A percentile compares a stretch with the other conserved stretches of the same genome.
Evolutionary conservation across 2,888 invertebrate species (phyloP).

Genomic region (Encarsia formosa): DNA sequence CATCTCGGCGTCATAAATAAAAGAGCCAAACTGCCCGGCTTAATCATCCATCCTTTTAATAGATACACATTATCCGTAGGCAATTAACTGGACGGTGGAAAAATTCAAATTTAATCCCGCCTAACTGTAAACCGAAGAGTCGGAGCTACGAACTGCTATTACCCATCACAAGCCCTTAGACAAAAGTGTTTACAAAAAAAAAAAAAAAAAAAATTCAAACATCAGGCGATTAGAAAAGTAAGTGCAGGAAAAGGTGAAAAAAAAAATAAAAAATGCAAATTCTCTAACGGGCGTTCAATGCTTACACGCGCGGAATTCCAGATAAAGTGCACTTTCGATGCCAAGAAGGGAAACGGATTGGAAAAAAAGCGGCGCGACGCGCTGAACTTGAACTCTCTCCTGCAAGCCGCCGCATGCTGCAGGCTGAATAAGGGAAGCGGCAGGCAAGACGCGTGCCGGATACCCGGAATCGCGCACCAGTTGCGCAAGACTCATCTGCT

Average conservation of each 20-base stretch:
- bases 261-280: constrained; percentile 20
- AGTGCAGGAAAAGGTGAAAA: background rate
- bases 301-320: constrained; percentile 15
- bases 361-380: background rate
- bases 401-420: constrained; percentile 1
- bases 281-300: constrained; percentile 19
- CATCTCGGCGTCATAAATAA: too few species aligned
- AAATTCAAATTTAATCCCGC: too few species aligned
- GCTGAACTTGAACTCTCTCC: constrained; percentile 16
- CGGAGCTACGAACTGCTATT: background rate
- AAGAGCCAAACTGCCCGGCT: too few species aligned
- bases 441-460: too few species aligned
- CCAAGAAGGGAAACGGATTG: constrained; percentile 14
- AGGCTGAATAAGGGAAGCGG: background rate
- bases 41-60: too few species aligned
- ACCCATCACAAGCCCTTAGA: background rate
- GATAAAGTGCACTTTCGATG: constrained; percentile 26
- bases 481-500: too few species aligned
- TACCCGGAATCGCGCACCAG: too few species aligned
- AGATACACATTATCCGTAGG: too few species aligned
- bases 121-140: too few species aligned
- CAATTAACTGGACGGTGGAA: too few species aligned
- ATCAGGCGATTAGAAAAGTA: too few species aligned
- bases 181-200: background rate
- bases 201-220: background rate